Conservation (phyloP, 2,888 invertebrate genomes). For the Eristalinus aeneus region DNA sequence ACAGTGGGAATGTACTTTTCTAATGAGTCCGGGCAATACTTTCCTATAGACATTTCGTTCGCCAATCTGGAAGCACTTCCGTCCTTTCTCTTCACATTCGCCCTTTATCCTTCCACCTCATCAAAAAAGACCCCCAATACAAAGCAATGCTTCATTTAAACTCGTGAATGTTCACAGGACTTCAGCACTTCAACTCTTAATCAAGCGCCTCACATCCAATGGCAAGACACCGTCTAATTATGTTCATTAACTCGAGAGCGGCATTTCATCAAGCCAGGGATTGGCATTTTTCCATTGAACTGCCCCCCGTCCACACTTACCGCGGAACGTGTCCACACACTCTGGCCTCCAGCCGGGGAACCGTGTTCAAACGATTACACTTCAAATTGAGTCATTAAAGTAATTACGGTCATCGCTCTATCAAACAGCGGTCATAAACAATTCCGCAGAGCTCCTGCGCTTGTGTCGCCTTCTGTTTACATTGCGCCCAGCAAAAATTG, state of each 20-base stretch:
- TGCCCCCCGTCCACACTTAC: neutral
- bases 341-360: neutral
- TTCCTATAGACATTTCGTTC: too few species aligned
- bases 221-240: neutral
- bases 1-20: too few species aligned
- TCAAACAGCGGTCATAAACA: neutral
- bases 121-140: neutral
- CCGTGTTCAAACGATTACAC: conserved; percentile 32
- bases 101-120: too few species aligned
- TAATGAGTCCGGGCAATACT: too few species aligned
- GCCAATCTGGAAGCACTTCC: too few species aligned
- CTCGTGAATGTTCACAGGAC: neutral
- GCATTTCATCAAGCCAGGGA: neutral
- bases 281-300: neutral
- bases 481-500: conserved; percentile 3
- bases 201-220: neutral
- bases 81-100: too few species aligned
- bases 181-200: neutral
- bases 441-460: neutral
- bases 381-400: conserved; percentile 47
- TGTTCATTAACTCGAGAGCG: neutral
- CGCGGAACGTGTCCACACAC: neutral
- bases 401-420: conserved; percentile 27
- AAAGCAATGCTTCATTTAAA: neutral
- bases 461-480: conserved; percentile 12